Evolutionary conservation across 2,113 vertebrate species (phyloP), one percentile per base, ranked within the genome.

Genomic region (Theropithecus gelada): DNA sequence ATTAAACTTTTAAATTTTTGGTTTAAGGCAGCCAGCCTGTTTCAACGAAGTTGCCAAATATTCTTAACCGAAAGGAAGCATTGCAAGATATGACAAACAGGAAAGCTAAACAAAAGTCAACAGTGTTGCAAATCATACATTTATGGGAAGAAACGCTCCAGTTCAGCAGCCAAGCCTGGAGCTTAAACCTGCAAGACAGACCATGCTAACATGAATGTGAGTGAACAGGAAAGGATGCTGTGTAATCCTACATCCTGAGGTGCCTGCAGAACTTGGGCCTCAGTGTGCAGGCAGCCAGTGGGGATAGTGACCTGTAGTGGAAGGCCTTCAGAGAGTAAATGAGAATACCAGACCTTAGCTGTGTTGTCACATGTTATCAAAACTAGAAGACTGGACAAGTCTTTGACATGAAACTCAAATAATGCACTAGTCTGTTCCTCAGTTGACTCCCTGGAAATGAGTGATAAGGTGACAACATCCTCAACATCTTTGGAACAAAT

Each of bases 21-120:
- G 97, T 97, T 97, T 97, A 97, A 98, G 93, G 93, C 97, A 98
- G 97, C 97, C 98, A 98, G 97, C 90, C 94, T 97, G 98, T 97
- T 98, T 98, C 96, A 96, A 98, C 95, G 93, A 97, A 96, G 97
- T 98, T 98, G 98, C 98, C 98, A 98, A 98, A 98, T 98, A 98
- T 97, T 98, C 96, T 95, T 96, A 92, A 97, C 97, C 8, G 25
- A 98, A 98, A 98, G 96, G 97, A 97, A 98, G 97, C 95, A 96
- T 94, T 91, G 93, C 92, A 72, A 98, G 97, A 97, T 97, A 97
- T 97, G 97, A 98, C 96, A 98, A 98, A 97, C 97, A 97, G 94
- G 97, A 96, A 98, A 98, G 96, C 97, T 97, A 98, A 98, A 98
- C 98, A 98, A 96, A 98, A 98, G 97, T 98, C 98, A 98, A 98